These are phyloP conservation scores for Fistularia tabacaria DNA, from an alignment of 2,797 vertebrate species.

Conservation along the genomic window DNA sequence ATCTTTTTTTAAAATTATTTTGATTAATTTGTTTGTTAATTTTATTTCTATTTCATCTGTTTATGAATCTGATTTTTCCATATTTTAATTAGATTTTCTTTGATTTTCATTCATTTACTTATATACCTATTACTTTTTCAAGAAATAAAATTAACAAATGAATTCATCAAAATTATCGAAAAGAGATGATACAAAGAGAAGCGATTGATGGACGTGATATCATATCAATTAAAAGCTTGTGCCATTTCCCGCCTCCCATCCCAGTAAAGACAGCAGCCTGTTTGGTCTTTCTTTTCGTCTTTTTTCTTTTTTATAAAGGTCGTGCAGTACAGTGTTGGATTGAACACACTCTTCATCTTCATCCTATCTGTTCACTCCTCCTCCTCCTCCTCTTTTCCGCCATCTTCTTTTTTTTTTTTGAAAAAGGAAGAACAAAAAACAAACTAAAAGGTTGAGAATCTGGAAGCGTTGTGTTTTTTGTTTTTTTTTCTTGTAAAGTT, in stretches of 20 bases:
- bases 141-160: no score
- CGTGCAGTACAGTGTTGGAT: constrained; percentile 83
- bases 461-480: constrained; percentile 55
- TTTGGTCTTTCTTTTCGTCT: constrained; percentile 58
- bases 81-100: no score
- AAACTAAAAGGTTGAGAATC: constrained; percentile 50
- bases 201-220: not conserved
- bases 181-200: no score
- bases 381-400: constrained; percentile 67
- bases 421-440: constrained; percentile 28
- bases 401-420: constrained; percentile 67
- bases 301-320: constrained; percentile 77
- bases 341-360: constrained; percentile 81
- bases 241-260: constrained; percentile 3
- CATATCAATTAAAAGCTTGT: no score
- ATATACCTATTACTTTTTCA: no score
- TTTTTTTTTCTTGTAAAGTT: constrained; percentile 39
- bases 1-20: no score
- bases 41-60: no score
- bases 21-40: no score
- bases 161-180: no score
- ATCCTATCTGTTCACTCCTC: constrained; percentile 76
- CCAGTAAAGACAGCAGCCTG: constrained; percentile 68
- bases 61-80: no score
- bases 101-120: no score